Evolutionary conservation across 2,797 vertebrate species (phyloP), one percentile per base, ranked within the genome.

Genomic region (Silurus lanzhouensis): DNA sequence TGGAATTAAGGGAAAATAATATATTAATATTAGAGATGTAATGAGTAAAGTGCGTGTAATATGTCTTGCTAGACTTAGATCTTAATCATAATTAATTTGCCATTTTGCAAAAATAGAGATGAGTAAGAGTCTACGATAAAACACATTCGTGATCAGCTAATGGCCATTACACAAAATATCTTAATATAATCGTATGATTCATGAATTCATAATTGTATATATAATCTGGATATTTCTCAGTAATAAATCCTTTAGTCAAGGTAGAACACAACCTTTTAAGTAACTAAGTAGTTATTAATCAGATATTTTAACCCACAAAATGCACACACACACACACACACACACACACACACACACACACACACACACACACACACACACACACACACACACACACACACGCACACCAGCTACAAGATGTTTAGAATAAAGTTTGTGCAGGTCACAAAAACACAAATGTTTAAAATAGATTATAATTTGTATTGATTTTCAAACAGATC

Each of bases 301-400:
- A 74, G 60, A 83, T 66, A 83, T 72, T n/a, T 57, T 13, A 72
- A 71, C 44, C 82, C 77, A 87, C 82, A 87, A 81, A 52, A 87
- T 70, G 82, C 61, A 74, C 44, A 64, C n/a, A n/a, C 4, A 9
- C n/a, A n/a, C n/a, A 15, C 58, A 4, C 58, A 5, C 58, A 17
- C n/a, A n/a, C n/a, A n/a, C n/a, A n/a, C 58, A 15, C 14, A 85
- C 77, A 85, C 78, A 81, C 77, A 85, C 77, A 81, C 78, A 81
- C 76, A 85, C 77, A 85, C 78, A 81, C 77, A 85, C 77, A 81
- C 78, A 81, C 76, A 85, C 76, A 85, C 77, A 74, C 20, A 38
- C 38, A 38, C 38, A 38, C 38, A 38, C 38, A 81, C 67, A 85
- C 77, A 85, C 68, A 80, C 74, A 83, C 75, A 80, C 60, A 80